phyloP scores from a whole-genome alignment of 2,888 invertebrate species.

The Drosophila kambysellisi region DNA sequence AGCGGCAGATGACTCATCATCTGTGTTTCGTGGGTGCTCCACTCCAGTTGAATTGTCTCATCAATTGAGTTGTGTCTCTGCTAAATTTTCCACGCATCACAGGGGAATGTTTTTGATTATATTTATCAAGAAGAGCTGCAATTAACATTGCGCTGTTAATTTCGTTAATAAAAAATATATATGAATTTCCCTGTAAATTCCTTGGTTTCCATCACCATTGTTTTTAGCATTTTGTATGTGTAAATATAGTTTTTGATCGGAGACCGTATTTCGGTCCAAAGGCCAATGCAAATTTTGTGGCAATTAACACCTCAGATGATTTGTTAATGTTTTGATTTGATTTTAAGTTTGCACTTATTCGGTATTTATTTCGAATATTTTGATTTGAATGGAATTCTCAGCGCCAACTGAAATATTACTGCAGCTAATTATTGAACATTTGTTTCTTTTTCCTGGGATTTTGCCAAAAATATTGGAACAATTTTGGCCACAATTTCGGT shows the following conservation, averaged over 20 bases:
- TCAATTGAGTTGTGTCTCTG: constrained; percentile 15
- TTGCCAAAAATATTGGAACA: constrained; percentile 1
- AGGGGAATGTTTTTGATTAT: constrained; percentile 3
- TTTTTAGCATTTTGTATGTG: neutral
- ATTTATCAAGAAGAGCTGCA: constrained; percentile 12
- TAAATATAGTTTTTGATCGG: neutral
- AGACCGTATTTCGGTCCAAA: constrained; percentile 12
- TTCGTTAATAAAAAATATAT: neutral
- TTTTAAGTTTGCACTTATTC: constrained; percentile 19
- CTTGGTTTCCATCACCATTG: neutral
- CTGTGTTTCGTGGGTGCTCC: neutral
- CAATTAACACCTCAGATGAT: constrained; percentile 18
- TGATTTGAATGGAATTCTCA: constrained; percentile 2
- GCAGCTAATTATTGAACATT: neutral
- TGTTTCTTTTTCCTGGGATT: neutral
- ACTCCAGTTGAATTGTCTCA: constrained; percentile 4
- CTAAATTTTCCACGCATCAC: constrained; percentile 55
- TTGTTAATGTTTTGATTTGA: constrained; percentile 31
- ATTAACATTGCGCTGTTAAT: constrained; percentile 53
- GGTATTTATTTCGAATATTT: constrained; percentile 9
- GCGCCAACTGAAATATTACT: constrained; percentile 6
- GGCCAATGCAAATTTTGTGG: constrained; percentile 25
- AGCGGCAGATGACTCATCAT: constrained; percentile 50
- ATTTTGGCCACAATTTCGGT: neutral
- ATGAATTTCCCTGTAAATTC: neutral